Percentiles rank a stretch among this genome's conserved stretches.
Conservation (phyloP, 2,888 invertebrate species). For the Coecobrya sp. region DNA sequence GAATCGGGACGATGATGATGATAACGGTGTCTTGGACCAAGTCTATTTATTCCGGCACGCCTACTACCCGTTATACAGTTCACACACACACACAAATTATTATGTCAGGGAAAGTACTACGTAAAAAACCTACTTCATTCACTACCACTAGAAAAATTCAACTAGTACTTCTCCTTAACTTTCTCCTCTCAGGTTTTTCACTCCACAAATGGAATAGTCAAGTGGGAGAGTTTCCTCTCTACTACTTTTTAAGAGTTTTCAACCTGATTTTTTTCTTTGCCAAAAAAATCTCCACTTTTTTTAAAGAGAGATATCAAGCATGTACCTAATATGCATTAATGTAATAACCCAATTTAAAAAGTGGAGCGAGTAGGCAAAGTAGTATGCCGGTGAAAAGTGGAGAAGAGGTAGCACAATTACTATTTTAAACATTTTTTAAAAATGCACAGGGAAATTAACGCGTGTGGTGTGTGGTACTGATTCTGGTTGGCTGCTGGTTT, state of each 20-base stretch:
- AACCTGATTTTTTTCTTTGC: neutral
- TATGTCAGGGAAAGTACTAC: slow-evolving; percentile 19
- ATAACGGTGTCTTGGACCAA: neutral
- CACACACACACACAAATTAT: neutral
- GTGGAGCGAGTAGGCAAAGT: neutral
- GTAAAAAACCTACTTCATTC: neutral
- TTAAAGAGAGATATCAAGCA: neutral
- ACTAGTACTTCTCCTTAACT: neutral
- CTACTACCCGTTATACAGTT: neutral
- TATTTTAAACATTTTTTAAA: slow-evolving; percentile 37
- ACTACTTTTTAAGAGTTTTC: neutral
- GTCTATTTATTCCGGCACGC: slow-evolving; percentile 31
- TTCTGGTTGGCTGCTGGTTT: neutral
- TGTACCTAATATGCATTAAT: neutral
- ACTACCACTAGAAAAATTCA: neutral
- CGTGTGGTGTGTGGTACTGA: slow-evolving; percentile 28
- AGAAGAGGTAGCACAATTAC: neutral
- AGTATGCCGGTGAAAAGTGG: neutral
- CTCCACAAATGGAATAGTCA: neutral
- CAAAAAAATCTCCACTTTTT: neutral
- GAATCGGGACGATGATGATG: neutral
- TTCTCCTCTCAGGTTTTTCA: neutral
- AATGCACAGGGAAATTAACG: slow-evolving; percentile 52
- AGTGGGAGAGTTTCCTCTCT: neutral
- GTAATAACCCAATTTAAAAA: slow-evolving; percentile 33